Evolutionary conservation across 2,113 vertebrate genomes (phyloP), one percentile per base, ranked within the genome.

Genomic region (Gallinago media): DNA sequence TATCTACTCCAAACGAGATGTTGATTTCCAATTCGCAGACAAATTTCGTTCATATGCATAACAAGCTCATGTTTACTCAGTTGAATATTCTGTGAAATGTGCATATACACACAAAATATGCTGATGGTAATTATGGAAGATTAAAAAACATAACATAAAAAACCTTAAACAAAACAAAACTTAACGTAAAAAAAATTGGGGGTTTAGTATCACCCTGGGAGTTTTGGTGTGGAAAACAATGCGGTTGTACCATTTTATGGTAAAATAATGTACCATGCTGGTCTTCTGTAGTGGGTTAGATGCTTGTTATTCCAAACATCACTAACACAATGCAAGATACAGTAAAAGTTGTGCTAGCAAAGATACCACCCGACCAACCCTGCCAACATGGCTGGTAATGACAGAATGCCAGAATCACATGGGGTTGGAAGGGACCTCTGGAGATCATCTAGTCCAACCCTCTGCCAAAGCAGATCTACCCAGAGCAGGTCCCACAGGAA

Each of bases 341-440:
- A 32, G 32, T 4, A 6, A 4, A 5, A 5, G 36, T 23, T 34
- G 50, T 68, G 38, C 78, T n/a, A 8, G 38, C 46, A 25, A n/a
- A 25, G 29, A 18, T n/a, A 22, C 27, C 8, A 3, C 23, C 34
- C 2, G 2, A 8, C 42, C 3, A 19, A 9, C 36, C 0, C 0
- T 22, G 18, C 50, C 50, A 38, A 26, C 38, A 38, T 29, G 49
- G 29, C 29, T 65, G 42, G 40, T 8, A 2, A 1, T 47, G 19
- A 47, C 46, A 47, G 46, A 2, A 1, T 20, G 19, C 20, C 46
- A 47, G 46, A 47, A 47, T 47, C 3, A 11, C 5, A 21, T 21
- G 20, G 19, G 46, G 46, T 47, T 21, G 46, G 46, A 47, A 47
- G 19, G 46, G 46, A 47, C 46, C 46, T 47, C 20, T 47, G 46